A percentile compares a stretch with the other conserved stretches of the same genome.
Evolutionary conservation across 92 coral and sea anemone species (phyloP).

Genomic region (Scolanthus callimorphus): DNA sequence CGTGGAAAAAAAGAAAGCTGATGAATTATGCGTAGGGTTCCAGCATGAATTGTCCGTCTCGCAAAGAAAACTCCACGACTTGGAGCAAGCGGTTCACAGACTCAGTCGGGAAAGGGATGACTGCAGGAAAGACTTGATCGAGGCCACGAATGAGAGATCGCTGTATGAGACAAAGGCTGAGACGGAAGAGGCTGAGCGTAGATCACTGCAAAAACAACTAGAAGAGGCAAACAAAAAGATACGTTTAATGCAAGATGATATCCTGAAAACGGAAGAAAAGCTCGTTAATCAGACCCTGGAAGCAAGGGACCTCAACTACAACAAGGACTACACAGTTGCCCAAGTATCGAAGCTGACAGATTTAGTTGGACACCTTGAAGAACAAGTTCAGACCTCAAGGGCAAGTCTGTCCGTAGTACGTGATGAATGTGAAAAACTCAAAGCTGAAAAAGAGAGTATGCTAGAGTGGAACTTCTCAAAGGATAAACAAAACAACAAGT

Average conservation of each 20-base stretch:
- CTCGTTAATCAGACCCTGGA: slow-evolving; percentile 65
- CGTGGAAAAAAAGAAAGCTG: slow-evolving; percentile 35
- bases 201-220: slow-evolving; percentile 56
- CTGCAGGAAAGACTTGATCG: slow-evolving; percentile 59
- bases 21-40: slow-evolving; percentile 47
- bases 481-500: slow-evolving; percentile 38
- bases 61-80: slow-evolving; percentile 64
- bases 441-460: slow-evolving; percentile 49
- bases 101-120: slow-evolving; percentile 63
- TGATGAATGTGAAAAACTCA: slow-evolving; percentile 47
- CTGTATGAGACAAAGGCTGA: slow-evolving; percentile 47
- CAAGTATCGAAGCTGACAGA: slow-evolving; percentile 45
- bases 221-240: slow-evolving; percentile 56
- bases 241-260: slow-evolving; percentile 57
- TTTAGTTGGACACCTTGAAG: slow-evolving; percentile 47
- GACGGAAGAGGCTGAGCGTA: slow-evolving; percentile 51
- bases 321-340: slow-evolving; percentile 51
- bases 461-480: slow-evolving; percentile 46
- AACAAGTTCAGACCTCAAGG: slow-evolving; percentile 49
- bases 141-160: slow-evolving; percentile 50
- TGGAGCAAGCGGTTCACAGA: slow-evolving; percentile 40
- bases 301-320: slow-evolving; percentile 42
- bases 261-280: slow-evolving; percentile 63
- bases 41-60: slow-evolving; percentile 48
- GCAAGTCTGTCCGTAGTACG: slow-evolving; percentile 48